Base-by-base conservation (phyloP, 1,140 invertebrate genomes). In the Drosophila rhopaloa region DNA sequence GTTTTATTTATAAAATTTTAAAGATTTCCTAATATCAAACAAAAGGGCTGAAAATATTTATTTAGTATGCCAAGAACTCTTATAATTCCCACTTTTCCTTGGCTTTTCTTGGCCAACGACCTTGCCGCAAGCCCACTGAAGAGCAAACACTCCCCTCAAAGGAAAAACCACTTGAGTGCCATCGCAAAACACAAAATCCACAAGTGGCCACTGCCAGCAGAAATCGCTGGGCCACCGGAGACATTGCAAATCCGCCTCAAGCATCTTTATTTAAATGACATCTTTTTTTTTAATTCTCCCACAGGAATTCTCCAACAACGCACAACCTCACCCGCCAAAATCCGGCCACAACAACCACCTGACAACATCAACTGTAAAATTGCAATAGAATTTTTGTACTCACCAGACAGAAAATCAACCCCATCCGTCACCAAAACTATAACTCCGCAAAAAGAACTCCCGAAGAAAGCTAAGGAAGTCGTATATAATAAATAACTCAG, bases 291-390 rank as follows among this genome's bases (percentile, higher is more conserved):
- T 40, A 38, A 50, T 38, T 48, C 44, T 53, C 61, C 51, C 32
- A 41, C 61, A 86, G 83, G 76, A 86, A 88, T 66, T 70, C 59
- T 79, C 83, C 83, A 88, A 67, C 83, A 76, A 73, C 80, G 80
- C 75, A 70, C 40, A 79, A 71, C 81, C 77, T 79, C 80, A 83
- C 80, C 80, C 80, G 27, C 35, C 48, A 57, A 63, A 54, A 55
- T 40, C 63, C 63, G 44, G 44, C 59, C 27, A 48, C 68, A 68
- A 38, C 47, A 76, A 57, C 44, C 54, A 62, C 79, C 66, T 35
- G 61, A 43, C 66, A 56, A 56, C 50, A 27, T 24, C 68, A 54
- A 74, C 72, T 35, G 65, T 16, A 51, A 53, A 63, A 38, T 70
- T 48, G 67, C 67, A 71, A 71, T 71, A 71, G 67, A 56, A 32